These are phyloP conservation scores for Lacerta agilis DNA, from an alignment of 2,797 vertebrate species.

Conservation along the genomic window DNA sequence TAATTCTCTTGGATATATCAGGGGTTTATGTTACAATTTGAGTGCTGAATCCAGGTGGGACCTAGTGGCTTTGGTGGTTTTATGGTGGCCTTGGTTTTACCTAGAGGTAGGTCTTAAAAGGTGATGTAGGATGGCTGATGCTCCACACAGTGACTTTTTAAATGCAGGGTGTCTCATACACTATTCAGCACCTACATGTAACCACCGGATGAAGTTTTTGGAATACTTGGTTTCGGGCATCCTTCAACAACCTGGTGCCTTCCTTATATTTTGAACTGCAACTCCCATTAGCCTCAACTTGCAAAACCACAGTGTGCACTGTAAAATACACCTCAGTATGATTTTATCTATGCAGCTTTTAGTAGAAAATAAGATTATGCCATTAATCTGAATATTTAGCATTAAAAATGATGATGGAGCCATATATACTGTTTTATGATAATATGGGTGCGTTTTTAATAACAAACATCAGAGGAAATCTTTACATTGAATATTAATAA, in stretches of 20 bases:
- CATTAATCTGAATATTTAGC: not conserved
- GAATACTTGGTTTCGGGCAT: not conserved
- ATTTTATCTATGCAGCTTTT: not conserved
- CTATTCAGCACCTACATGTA: not conserved
- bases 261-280: too few relatives aligned
- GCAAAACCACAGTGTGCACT: too few relatives aligned
- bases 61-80: not conserved
- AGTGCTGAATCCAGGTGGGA: not conserved
- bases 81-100: not conserved
- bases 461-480: constrained; percentile 13
- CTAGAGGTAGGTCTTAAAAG: not conserved
- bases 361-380: not conserved
- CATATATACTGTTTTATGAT: not conserved
- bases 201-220: not conserved
- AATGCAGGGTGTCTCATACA: not conserved
- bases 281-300: too few relatives aligned
- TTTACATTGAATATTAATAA: constrained; percentile 26
- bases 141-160: not conserved
- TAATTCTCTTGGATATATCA: not conserved
- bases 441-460: constrained; percentile 15
- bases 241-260: not conserved
- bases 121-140: not conserved
- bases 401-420: not conserved
- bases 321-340: not conserved
- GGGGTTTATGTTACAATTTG: not conserved